Evolutionary conservation across 2,797 vertebrate species (phyloP).

Genomic region (Oryzias dopingdopingensis): DNA sequence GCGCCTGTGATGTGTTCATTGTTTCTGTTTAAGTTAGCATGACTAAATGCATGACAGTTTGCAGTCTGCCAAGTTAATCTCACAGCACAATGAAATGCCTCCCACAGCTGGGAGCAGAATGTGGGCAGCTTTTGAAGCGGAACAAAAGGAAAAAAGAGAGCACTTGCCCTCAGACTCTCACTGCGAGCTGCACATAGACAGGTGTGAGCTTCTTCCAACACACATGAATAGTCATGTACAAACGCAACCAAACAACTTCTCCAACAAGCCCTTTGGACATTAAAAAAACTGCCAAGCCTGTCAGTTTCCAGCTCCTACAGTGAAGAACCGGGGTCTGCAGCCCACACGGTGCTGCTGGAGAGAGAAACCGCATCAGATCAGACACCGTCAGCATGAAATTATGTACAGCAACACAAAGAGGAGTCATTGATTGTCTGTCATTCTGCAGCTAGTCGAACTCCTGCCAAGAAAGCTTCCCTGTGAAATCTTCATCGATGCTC

Average conservation of each 20-base stretch:
- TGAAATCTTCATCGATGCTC: not conserved
- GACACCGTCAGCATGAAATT: not conserved
- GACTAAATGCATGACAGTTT: slow-evolving; percentile 57
- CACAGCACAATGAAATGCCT: slow-evolving; percentile 62
- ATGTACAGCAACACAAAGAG: slow-evolving; percentile 1
- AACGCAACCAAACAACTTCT: not conserved
- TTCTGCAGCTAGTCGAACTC: not conserved
- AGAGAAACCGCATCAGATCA: not conserved
- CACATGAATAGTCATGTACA: slow-evolving; percentile 2
- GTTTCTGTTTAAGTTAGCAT: slow-evolving; percentile 58
- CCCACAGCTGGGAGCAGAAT: slow-evolving; percentile 60
- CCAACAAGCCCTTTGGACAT: not conserved
- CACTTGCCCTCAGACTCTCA: slow-evolving; percentile 23
- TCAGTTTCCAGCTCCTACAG: not conserved
- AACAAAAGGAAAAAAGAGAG: slow-evolving; percentile 57
- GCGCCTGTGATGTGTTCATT: slow-evolving; percentile 36
- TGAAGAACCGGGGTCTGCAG: no score
- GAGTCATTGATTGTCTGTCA: slow-evolving; percentile 4
- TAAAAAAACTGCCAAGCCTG: not conserved
- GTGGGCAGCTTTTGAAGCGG: slow-evolving; percentile 66
- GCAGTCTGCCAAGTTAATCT: slow-evolving; percentile 65
- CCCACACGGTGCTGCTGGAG: no score
- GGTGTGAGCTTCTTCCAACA: slow-evolving; percentile 8
- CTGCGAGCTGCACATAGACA: slow-evolving; percentile 10
- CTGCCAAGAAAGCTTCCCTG: not conserved